Evolutionary conservation across 2,888 invertebrate genomes (phyloP).

Genomic region (Eupeodes luniger): DNA sequence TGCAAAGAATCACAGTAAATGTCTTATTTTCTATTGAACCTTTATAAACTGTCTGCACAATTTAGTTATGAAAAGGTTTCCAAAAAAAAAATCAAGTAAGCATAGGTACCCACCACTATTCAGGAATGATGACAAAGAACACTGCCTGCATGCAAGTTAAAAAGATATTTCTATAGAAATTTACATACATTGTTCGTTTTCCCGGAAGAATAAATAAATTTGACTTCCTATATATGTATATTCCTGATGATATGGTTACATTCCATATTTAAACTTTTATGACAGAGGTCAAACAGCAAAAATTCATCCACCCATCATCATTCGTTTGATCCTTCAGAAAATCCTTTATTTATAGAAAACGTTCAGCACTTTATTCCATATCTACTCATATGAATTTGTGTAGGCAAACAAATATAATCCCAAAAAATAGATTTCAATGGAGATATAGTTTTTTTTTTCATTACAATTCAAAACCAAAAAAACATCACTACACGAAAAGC

Average conservation of each 20-base stretch:
- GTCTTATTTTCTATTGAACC: too few species aligned
- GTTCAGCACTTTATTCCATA: background rate
- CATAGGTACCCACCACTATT: too few species aligned
- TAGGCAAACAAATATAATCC: too few species aligned
- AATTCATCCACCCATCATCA: conserved; percentile 3
- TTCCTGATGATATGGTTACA: background rate
- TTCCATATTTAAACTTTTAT: background rate
- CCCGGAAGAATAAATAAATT: background rate
- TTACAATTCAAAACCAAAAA: background rate
- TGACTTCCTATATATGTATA: background rate
- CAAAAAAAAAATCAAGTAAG: too few species aligned
- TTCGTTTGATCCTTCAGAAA: conserved; percentile 5
- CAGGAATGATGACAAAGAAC: too few species aligned
- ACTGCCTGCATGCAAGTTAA: background rate
- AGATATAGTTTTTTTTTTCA: background rate
- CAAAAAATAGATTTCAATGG: conserved; percentile 5
- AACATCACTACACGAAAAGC: background rate
- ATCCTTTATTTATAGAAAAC: background rate
- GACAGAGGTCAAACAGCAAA: background rate
- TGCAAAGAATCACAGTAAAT: too few species aligned
- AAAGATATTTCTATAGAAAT: background rate
- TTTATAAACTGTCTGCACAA: too few species aligned
- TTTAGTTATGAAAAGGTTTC: too few species aligned
- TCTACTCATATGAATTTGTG: background rate
- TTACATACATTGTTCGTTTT: background rate